Evolutionary conservation across 2,113 vertebrate genomes (phyloP).

Genomic region (Heterochromis multidens): DNA sequence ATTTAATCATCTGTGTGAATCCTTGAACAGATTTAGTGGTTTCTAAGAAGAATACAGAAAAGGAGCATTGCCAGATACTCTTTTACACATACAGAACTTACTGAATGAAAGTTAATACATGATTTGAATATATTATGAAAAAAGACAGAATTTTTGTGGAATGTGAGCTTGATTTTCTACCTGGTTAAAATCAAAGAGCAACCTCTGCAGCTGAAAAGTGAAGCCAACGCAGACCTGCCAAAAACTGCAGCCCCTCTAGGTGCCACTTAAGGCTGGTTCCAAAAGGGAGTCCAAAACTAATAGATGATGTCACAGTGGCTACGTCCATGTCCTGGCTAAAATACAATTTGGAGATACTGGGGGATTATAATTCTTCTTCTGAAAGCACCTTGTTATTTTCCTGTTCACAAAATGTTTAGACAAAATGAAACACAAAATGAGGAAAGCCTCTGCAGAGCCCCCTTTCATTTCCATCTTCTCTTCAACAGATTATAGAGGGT

Average conservation of each 20-base stretch:
- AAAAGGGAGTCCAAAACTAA: neutral
- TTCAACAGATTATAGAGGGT: conserved; percentile 19
- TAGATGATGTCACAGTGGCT: neutral
- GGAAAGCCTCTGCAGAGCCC: neutral
- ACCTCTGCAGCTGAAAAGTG: neutral
- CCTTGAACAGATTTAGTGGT: neutral
- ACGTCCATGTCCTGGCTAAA: neutral
- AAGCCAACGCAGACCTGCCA: neutral
- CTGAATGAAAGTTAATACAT: neutral
- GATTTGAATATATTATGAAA: neutral
- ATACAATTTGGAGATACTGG: neutral
- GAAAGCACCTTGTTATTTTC: neutral
- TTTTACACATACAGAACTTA: neutral
- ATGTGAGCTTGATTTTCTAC: neutral
- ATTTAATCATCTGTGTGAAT: neutral
- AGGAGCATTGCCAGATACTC: no score
- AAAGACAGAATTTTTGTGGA: no score
- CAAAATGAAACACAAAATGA: neutral
- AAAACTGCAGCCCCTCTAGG: neutral
- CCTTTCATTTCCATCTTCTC: neutral
- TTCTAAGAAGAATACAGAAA: neutral
- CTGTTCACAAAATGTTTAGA: neutral
- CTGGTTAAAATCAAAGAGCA: neutral
- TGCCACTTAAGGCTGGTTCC: neutral
- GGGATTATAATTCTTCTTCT: neutral